Percentiles rank a stretch among this genome's conserved stretches.
Conservation (phyloP, 2,888 invertebrate species). For the Furcula furcula region DNA sequence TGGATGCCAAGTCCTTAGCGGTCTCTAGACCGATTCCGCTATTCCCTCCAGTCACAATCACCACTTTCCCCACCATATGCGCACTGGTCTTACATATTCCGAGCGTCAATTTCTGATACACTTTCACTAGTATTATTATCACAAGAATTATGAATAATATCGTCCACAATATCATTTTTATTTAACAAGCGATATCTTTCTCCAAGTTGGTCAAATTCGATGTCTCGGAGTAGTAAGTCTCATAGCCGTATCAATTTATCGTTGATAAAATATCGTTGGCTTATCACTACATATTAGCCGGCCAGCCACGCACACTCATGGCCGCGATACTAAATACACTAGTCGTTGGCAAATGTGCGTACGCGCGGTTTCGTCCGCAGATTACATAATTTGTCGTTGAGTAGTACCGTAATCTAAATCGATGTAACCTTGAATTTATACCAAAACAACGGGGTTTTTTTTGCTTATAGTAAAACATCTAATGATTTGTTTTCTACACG, state of each 20-base stretch:
- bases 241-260: slow-evolving; percentile 36
- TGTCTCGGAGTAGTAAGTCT: slow-evolving; percentile 15
- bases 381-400: slow-evolving; percentile 55
- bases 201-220: slow-evolving; percentile 15
- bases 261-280: slow-evolving; percentile 25
- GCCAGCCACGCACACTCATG: slow-evolving; percentile 26
- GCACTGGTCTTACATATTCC: slow-evolving; percentile 67
- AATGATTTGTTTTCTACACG: too few relatives aligned
- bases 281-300: slow-evolving; percentile 20
- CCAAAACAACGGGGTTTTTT: slow-evolving; percentile 10
- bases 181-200: slow-evolving; percentile 6
- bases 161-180: slow-evolving; percentile 44
- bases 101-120: slow-evolving; percentile 66
- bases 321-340: slow-evolving; percentile 35
- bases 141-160: slow-evolving; percentile 33
- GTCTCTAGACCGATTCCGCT: slow-evolving; percentile 79
- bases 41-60: slow-evolving; percentile 70
- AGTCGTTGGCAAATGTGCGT: slow-evolving; percentile 46
- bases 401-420: slow-evolving; percentile 35
- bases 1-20: slow-evolving; percentile 72
- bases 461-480: too few relatives aligned
- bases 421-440: slow-evolving; percentile 35
- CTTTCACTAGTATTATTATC: slow-evolving; percentile 46
- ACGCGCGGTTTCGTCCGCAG: slow-evolving; percentile 36
- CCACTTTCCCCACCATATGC: slow-evolving; percentile 73